phyloP scores from a whole-genome alignment of 2,797 vertebrate species.

The Peromyscus attwateri region DNA sequence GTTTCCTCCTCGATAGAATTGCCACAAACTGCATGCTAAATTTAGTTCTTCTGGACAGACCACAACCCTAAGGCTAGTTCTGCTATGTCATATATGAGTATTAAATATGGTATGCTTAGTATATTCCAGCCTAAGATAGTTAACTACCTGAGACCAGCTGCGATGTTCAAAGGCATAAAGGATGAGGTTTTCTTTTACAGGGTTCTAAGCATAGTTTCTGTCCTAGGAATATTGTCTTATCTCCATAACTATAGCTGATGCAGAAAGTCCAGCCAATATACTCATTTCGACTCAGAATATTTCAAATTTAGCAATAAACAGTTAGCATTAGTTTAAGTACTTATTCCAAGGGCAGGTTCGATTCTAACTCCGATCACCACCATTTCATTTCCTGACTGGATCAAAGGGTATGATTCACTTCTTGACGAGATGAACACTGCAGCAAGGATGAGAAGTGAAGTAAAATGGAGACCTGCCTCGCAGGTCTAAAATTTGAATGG shows the following conservation, averaged over 20 bases:
- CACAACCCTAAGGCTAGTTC: slow-evolving; percentile 92
- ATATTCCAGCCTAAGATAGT: slow-evolving; percentile 93
- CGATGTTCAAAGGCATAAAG: slow-evolving; percentile 91
- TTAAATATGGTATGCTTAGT: slow-evolving; percentile 94
- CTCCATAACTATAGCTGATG: slow-evolving; percentile 88
- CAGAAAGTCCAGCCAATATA: slow-evolving; percentile 86
- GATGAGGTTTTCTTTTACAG: slow-evolving; percentile 91
- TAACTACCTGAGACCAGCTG: slow-evolving; percentile 93
- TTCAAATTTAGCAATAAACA: slow-evolving; percentile 90
- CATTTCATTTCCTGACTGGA: slow-evolving; percentile 81
- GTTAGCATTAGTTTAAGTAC: slow-evolving; percentile 86
- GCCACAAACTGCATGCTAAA: slow-evolving; percentile 99
- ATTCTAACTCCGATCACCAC: slow-evolving; percentile 81
- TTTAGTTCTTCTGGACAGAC: slow-evolving; percentile 91
- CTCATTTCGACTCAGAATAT: slow-evolving; percentile 84
- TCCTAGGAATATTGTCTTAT: slow-evolving; percentile 90
- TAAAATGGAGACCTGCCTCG: slow-evolving; percentile 80
- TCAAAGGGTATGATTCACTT: slow-evolving; percentile 85
- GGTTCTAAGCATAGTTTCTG: slow-evolving; percentile 91
- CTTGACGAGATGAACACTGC: slow-evolving; percentile 80
- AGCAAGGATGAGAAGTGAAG: slow-evolving; percentile 85
- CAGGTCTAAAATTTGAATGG: slow-evolving; percentile 86
- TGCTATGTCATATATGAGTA: slow-evolving; percentile 93
- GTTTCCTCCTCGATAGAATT: slow-evolving; percentile 96
- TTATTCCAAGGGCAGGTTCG: slow-evolving; percentile 86